Base-by-base conservation (phyloP, 2,888 invertebrate genomes). In the Prosopocoilus inquinatus region DNA sequence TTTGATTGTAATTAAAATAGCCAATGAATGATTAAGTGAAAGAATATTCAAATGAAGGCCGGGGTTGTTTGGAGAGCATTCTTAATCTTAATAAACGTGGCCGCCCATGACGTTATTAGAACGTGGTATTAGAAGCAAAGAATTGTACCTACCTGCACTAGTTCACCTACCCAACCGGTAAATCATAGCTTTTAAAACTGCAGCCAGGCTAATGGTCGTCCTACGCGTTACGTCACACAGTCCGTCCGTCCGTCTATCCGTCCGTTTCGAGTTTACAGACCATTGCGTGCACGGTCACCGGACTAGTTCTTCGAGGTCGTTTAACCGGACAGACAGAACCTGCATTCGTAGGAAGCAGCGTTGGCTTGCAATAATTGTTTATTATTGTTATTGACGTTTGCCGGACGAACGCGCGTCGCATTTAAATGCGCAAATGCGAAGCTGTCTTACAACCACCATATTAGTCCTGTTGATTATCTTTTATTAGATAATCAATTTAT, bases 171-270 rank as follows among this genome's bases (percentile, higher is more conserved):
- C 62, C 63, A 58, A 62, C 57, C 64, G 62, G 62, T 67, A 65
- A 66, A 67, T 69, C 68, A 66, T 64, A 60, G 58, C 60, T 53
- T 57, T 60, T 63, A 63, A 65, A 66, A 65, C 63, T 68, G 66
- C 67, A 67, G 53, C 54, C 39, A 57, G 55, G 62, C 60, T 68
- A 69, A 69, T 66, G 66, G 65, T 59, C 67, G 61, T 57, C 69
- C 67, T 65, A 69, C 67, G 20, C 20, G 20, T 5, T 28, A 28
- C 20, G 20, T 28, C 20, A 63, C 48, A 51, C 47, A 41, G 36
- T 47, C 16, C 55, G 32, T 53, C 35, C 11, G 12, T 12, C 11
- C 11, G 38, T 38, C 11, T 38, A 4, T 28, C 20, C 5, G 20
- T 28, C 20, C 20, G 38, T 7, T 12, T 11, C 38, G 13, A 13